A percentile compares a stretch with the other conserved stretches of the same genome.
Conservation (phyloP, 2,113 vertebrate species). For the Gymnogyps californianus region DNA sequence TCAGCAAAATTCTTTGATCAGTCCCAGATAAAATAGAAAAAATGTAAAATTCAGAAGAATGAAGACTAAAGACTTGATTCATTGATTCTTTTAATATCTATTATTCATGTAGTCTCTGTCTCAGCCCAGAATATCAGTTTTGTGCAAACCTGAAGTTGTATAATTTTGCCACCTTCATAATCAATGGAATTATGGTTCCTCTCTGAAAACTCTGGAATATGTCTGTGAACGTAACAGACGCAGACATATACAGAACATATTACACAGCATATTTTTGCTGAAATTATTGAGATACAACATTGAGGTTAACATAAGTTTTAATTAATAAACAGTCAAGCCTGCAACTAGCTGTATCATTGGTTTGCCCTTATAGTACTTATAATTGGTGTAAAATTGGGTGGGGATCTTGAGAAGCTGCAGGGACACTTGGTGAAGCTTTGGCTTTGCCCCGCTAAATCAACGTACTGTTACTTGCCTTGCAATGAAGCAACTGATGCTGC, state of each 20-base stretch:
- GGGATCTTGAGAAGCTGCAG: neutral
- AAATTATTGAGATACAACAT: neutral
- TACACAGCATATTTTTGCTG: neutral
- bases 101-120: constrained; percentile 12
- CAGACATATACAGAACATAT: neutral
- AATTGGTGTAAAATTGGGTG: neutral
- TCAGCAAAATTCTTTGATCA: neutral
- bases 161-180: neutral
- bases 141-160: neutral
- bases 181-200: neutral
- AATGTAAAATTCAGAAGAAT: constrained; percentile 16
- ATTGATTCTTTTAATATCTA: constrained; percentile 12
- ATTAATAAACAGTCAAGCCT: neutral
- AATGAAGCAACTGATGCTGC: neutral
- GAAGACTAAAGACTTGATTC: neutral
- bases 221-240: neutral
- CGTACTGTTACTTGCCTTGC: neutral
- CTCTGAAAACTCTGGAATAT: constrained; percentile 14
- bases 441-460: neutral
- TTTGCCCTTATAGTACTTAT: neutral
- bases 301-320: neutral
- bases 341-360: neutral
- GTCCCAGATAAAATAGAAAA: neutral
- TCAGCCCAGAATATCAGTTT: neutral
- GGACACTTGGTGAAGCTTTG: neutral